phyloP scores from a whole-genome alignment of 2,113 vertebrate species.

The Steatornis caripensis region DNA sequence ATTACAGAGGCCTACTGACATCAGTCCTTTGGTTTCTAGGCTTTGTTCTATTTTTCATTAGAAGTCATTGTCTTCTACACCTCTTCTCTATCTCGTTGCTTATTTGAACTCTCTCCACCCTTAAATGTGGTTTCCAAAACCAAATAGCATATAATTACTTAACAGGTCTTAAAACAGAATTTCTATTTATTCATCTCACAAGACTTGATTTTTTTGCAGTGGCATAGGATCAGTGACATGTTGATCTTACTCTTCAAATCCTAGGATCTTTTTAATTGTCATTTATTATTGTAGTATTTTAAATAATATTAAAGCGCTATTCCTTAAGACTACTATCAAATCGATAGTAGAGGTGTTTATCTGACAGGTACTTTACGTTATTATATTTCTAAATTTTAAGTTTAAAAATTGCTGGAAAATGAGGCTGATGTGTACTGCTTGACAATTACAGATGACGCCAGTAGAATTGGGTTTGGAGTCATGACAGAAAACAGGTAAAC shows the following conservation, averaged over 20 bases:
- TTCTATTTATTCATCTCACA: not conserved
- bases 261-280: not conserved
- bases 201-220: not conserved
- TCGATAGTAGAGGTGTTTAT: not conserved
- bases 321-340: not conserved
- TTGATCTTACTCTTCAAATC: not conserved
- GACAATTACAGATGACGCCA: conserved; percentile 42
- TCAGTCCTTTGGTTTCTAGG: not conserved
- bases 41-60: not conserved
- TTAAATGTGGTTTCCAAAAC: not conserved
- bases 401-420: conserved; percentile 63
- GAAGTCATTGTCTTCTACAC: not conserved
- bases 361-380: not conserved
- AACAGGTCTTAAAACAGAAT: not conserved
- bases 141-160: not conserved
- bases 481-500: conserved; percentile 51
- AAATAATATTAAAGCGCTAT: not conserved
- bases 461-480: conserved; percentile 54
- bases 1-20: not conserved
- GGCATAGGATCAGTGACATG: not conserved
- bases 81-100: not conserved
- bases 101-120: not conserved
- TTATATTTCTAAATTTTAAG: not conserved
- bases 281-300: not conserved
- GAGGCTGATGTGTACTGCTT: conserved; percentile 61